Conservation (phyloP, 1,140 invertebrate species). For the Aporrectodea caliginosa region DNA sequence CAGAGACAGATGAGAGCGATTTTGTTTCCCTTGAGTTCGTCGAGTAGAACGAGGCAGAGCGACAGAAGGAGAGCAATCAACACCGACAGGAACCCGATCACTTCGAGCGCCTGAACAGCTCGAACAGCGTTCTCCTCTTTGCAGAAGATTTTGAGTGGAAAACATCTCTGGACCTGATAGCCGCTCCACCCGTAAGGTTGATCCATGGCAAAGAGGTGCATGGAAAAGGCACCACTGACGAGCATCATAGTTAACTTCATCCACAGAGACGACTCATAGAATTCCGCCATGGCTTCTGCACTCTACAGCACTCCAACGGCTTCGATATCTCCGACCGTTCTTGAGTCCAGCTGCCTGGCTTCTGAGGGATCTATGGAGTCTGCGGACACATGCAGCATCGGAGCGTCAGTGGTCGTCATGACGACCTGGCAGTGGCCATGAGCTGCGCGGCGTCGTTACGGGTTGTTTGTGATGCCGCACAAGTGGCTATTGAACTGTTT, state of each 20-base stretch:
- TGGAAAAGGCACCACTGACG: background rate
- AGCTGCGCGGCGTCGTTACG: too few species aligned
- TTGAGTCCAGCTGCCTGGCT: too few species aligned
- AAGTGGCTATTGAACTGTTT: too few species aligned
- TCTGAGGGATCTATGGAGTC: too few species aligned
- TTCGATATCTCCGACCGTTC: too few species aligned
- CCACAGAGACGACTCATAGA: background rate
- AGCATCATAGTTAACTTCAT: slow-evolving; percentile 6
- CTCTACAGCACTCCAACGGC: background rate
- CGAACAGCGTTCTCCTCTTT: background rate
- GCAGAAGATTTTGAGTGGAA: background rate
- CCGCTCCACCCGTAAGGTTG: background rate
- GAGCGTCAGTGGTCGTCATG: too few species aligned
- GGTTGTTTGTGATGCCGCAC: too few species aligned
- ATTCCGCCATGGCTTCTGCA: slow-evolving; percentile 7
- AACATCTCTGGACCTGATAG: too few species aligned
- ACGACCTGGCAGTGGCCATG: too few species aligned
- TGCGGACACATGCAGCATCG: too few species aligned
- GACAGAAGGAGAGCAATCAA: slow-evolving; percentile 3
- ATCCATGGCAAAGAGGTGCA: background rate
- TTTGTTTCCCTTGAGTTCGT: slow-evolving; percentile 18
- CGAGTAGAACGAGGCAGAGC: slow-evolving; percentile 11
- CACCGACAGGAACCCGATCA: slow-evolving; percentile 13
- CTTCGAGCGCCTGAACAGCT: background rate
- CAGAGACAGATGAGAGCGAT: slow-evolving; percentile 4